phyloP scores from a whole-genome alignment of 2,888 invertebrate genomes.

The Caenorhabditis sp. region DNA sequence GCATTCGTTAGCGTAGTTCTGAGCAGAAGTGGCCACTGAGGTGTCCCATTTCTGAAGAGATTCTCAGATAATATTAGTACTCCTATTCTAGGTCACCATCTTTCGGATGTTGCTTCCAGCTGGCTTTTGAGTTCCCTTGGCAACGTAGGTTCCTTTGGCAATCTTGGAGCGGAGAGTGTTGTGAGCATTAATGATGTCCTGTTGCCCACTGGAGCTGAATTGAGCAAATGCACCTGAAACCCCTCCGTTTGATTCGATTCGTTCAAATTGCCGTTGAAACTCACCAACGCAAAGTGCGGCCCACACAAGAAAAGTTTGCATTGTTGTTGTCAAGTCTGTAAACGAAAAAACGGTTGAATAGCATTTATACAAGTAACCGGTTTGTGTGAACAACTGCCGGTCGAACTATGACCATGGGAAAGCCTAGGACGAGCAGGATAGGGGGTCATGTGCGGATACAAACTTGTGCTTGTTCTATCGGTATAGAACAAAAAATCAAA shows the following conservation, averaged over 20 bases:
- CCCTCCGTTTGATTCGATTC: background rate
- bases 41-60: slow-evolving; percentile 46
- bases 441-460: slow-evolving; percentile 5
- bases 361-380: slow-evolving; percentile 31
- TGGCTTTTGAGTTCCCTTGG: slow-evolving; percentile 23
- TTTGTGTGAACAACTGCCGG: slow-evolving; percentile 35
- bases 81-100: slow-evolving; percentile 3
- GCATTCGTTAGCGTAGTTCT: slow-evolving; percentile 35
- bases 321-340: slow-evolving; percentile 26
- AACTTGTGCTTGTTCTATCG: slow-evolving; percentile 8
- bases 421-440: slow-evolving; percentile 22
- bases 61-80: background rate
- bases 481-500: slow-evolving; percentile 15
- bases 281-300: slow-evolving; percentile 19
- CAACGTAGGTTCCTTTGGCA: slow-evolving; percentile 26
- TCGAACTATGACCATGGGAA: slow-evolving; percentile 18
- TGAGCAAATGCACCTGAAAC: slow-evolving; percentile 7
- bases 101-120: slow-evolving; percentile 19
- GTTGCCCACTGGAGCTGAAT: slow-evolving; percentile 18
- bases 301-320: slow-evolving; percentile 11
- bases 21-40: slow-evolving; percentile 11
- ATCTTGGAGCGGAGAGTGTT: slow-evolving; percentile 29
- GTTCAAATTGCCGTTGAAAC: background rate
- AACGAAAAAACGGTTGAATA: slow-evolving; percentile 3
- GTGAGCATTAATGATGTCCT: slow-evolving; percentile 31